phyloP scores from a whole-genome alignment of 2,888 invertebrate genomes.

The Pediacus dermestoides region DNA sequence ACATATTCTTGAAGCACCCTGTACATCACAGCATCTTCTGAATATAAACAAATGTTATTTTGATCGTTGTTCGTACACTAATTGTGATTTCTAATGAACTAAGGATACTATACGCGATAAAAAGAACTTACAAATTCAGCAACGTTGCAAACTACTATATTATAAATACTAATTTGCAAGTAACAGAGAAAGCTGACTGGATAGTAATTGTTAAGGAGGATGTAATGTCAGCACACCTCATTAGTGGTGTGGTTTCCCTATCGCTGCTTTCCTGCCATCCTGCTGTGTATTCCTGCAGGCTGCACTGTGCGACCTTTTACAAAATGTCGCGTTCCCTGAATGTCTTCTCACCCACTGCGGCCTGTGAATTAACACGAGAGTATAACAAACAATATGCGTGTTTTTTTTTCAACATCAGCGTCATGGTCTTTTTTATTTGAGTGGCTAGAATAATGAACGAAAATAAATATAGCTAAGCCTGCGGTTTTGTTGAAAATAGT shows the following conservation, averaged over 20 bases:
- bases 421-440: too few species aligned
- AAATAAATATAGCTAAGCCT: constrained; percentile 14
- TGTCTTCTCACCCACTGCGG: too few species aligned
- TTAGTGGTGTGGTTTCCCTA: constrained; percentile 39
- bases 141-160: too few species aligned
- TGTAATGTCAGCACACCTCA: constrained; percentile 45
- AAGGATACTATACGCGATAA: too few species aligned
- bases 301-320: constrained; percentile 31
- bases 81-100: too few species aligned
- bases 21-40: too few species aligned
- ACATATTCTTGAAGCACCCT: too few species aligned
- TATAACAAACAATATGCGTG: constrained; percentile 6
- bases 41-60: too few species aligned
- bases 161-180: not conserved
- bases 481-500: constrained; percentile 16
- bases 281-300: constrained; percentile 21
- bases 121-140: not conserved
- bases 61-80: too few species aligned
- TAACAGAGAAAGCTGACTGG: constrained; percentile 2
- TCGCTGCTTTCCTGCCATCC: constrained; percentile 27
- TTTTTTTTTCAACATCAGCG: constrained; percentile 4
- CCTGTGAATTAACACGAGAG: too few species aligned
- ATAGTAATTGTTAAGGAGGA: constrained; percentile 37
- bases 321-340: constrained; percentile 38
- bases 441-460: too few species aligned